Percentiles rank a stretch among this genome's conserved stretches.
Evolutionary conservation across 30 jellyfish, hydroid and myxozoan species (phyloP).

Genomic region (Clytia hemisphaerica): DNA sequence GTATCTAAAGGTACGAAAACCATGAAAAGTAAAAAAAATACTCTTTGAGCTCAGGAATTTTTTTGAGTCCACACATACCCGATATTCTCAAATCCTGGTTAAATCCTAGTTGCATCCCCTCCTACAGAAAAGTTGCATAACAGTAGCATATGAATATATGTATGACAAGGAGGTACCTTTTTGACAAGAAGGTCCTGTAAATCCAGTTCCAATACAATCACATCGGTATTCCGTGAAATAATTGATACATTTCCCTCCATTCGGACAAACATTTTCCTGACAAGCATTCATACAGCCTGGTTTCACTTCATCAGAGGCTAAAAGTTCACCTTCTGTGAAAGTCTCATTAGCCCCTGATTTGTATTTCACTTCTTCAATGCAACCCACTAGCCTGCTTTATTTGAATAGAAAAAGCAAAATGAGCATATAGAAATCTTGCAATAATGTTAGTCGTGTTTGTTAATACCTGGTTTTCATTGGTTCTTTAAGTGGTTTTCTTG

Average conservation of each 20-base stretch:
- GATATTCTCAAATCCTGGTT: too few species aligned
- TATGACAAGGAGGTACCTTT: too few species aligned
- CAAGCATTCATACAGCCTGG: slow-evolving; percentile 60
- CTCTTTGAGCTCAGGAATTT: too few species aligned
- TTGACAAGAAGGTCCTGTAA: slow-evolving; percentile 46
- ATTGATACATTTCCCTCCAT: slow-evolving; percentile 53
- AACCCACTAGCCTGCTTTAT: slow-evolving; percentile 64
- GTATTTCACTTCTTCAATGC: slow-evolving; percentile 48
- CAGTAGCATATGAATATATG: background rate
- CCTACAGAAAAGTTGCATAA: background rate
- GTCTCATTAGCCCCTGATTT: slow-evolving; percentile 12
- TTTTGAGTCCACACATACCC: too few species aligned
- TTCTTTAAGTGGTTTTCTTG: too few species aligned
- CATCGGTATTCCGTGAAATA: slow-evolving; percentile 37
- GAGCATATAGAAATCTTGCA: slow-evolving; percentile 25
- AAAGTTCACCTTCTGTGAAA: background rate
- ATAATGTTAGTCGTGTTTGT: slow-evolving; percentile 31
- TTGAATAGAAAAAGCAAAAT: slow-evolving; percentile 30
- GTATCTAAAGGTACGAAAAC: too few species aligned
- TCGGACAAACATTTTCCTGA: slow-evolving; percentile 20
- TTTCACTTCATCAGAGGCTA: slow-evolving; percentile 6
- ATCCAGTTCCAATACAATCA: slow-evolving; percentile 80
- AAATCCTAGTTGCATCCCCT: too few species aligned
- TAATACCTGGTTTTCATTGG: too few species aligned
- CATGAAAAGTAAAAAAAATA: too few species aligned